Evolutionary conservation across 2,797 vertebrate genomes (phyloP), one percentile per base, ranked within the genome.

Genomic region (Kryptolebias ocellatus): DNA sequence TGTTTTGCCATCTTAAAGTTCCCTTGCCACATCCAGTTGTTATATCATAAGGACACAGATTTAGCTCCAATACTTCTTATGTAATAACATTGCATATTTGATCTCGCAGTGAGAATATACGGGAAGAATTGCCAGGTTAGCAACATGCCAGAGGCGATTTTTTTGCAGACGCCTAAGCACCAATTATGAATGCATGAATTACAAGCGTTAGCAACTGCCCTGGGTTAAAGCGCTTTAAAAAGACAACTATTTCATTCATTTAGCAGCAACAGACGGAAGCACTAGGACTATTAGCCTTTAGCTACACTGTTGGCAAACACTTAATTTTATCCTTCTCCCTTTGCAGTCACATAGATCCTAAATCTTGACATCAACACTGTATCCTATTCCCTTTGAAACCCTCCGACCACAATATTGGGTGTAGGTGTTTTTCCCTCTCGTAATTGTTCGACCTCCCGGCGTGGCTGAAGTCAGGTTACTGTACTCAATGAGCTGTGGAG

Each of bases 381-480:
- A 70, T 71, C 73, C 52, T 18, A 12, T 79, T 83, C 66, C 58
- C 64, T 75, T 46, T 63, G 65, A 76, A 75, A 76, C 42, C 52
- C 51, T 57, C 70, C 17, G 3, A 62, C 60, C 1, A 8, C 46
- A 69, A 59, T 65, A 80, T 63, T 63, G 72, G 59, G 67, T 39
- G 27, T 59, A 47, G 61, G 53, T 14, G 69, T 86, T 72, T 78
- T 59, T 72, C 67, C 63, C 37, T 61, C 51, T 63, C 28, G 12
- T 64, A 81, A 81, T 72, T 47, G 11, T 55, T 47, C 14, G 4
- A 75, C 73, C 72, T 75, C 77, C 83, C 61, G 79, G 46, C 67
- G 81, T 15, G 77, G 47, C 50, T 62, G 60, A 82, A 81, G 77
- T 76, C 75, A 75, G 54, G 83, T 89, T 83, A 81, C 82, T 70